Percentiles rank a stretch among this genome's conserved stretches.
phyloP scores from a whole-genome alignment of 2,888 invertebrate species.

The Epistrophe eligans region DNA sequence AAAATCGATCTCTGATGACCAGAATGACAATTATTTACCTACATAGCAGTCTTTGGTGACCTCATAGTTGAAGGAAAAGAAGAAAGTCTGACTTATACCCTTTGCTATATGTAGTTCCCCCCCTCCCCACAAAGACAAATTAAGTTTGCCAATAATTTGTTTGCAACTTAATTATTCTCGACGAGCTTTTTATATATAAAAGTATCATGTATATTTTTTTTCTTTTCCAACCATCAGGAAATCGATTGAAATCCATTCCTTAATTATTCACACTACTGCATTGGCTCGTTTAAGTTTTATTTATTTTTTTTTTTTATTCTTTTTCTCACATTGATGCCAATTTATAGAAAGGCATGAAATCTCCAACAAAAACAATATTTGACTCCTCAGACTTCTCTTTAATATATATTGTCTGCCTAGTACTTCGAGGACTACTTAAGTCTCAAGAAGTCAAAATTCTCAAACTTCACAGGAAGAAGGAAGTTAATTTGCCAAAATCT shows the following conservation, averaged over 20 bases:
- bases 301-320: not conserved
- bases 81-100: not conserved
- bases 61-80: too few relatives aligned
- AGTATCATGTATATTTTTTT: slow-evolving; percentile 14
- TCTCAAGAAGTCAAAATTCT: not conserved
- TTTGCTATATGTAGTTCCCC: not conserved
- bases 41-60: too few relatives aligned
- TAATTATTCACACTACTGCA: slow-evolving; percentile 61
- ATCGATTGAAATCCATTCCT: slow-evolving; percentile 46
- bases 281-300: slow-evolving; percentile 5
- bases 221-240: slow-evolving; percentile 9
- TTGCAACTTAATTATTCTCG: slow-evolving; percentile 27
- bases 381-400: not conserved
- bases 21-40: too few relatives aligned
- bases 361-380: slow-evolving; percentile 4
- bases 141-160: not conserved
- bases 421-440: not conserved
- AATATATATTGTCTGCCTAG: not conserved
- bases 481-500: slow-evolving; percentile 51
- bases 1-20: too few relatives aligned
- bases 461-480: slow-evolving; percentile 45
- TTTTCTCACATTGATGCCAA: not conserved
- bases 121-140: not conserved
- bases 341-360: slow-evolving; percentile 9
- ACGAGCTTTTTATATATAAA: slow-evolving; percentile 21